Evolutionary conservation across 2,888 invertebrate genomes (phyloP).

Genomic region (Dysmachus trigonus): DNA sequence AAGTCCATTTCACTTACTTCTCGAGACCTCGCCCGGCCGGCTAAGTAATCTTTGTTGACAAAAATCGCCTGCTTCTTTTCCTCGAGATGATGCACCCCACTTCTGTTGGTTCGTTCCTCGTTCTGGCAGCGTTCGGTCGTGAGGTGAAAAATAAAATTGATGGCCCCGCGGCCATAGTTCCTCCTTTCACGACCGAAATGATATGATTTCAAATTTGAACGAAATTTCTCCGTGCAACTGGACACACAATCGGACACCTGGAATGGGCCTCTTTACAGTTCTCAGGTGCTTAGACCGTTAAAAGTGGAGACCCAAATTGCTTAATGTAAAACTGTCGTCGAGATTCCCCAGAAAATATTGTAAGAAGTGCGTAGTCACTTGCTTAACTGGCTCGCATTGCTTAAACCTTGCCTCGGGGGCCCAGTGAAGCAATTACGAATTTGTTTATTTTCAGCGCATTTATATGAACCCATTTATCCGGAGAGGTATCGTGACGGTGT

Average conservation of each 20-base stretch:
- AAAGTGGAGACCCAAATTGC: background rate
- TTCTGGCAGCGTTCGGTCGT: background rate
- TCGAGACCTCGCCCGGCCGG: background rate
- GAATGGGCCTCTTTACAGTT: background rate
- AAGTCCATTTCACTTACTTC: background rate
- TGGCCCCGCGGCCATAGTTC: background rate
- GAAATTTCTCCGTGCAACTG: background rate
- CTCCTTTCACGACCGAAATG: background rate
- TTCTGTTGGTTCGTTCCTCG: background rate
- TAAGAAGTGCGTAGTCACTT: background rate
- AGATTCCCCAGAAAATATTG: background rate
- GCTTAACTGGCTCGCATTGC: background rate
- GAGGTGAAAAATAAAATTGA: background rate
- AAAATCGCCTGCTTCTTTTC: background rate
- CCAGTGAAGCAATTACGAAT: background rate
- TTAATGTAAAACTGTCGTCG: background rate
- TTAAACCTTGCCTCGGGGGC: background rate
- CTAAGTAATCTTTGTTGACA: background rate
- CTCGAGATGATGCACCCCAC: background rate
- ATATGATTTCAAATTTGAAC: background rate
- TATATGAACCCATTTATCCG: background rate
- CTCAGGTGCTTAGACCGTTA: background rate
- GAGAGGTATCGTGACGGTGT: background rate
- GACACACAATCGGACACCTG: background rate
- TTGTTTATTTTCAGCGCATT: background rate